These are phyloP conservation scores for Synergus itoensis DNA, from an alignment of 2,888 invertebrate genomes.

Conservation along the genomic window DNA sequence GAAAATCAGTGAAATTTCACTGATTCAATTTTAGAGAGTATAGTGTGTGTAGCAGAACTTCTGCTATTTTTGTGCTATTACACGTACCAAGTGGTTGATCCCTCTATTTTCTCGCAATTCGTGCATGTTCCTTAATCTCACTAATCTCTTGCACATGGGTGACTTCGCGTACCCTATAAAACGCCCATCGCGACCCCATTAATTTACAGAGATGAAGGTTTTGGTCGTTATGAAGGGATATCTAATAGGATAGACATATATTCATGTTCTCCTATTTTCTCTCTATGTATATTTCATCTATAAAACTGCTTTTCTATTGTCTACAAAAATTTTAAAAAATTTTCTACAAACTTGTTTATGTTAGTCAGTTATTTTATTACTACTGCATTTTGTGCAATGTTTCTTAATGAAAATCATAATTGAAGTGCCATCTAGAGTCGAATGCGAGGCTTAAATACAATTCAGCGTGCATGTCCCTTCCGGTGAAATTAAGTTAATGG, in stretches of 20 bases:
- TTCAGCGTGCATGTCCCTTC: conserved; percentile 20
- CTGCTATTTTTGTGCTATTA: neutral
- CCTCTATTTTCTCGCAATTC: conserved; percentile 12
- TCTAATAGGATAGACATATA: conserved; percentile 7
- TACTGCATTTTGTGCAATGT: neutral
- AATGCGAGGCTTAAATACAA: conserved; percentile 25
- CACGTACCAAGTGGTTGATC: neutral
- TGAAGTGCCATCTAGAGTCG: conserved; percentile 18
- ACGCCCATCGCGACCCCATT: conserved; percentile 15
- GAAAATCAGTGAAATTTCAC: too few relatives aligned
- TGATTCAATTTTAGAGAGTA: too few relatives aligned
- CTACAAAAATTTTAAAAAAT: too few relatives aligned
- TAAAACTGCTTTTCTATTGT: neutral
- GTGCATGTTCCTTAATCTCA: conserved; percentile 25
- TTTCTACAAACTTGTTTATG: neutral
- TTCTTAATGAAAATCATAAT: neutral
- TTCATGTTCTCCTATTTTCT: neutral
- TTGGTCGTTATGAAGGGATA: conserved; percentile 26
- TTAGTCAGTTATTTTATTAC: neutral
- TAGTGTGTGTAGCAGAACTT: neutral
- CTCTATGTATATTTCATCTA: neutral
- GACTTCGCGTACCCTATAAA: conserved; percentile 13
- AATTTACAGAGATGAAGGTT: conserved; percentile 22
- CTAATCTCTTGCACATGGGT: conserved; percentile 30
- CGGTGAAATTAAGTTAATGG: conserved; percentile 33